Evolutionary conservation across 1,140 invertebrate species (phyloP), one percentile per base, ranked within the genome.

Genomic region (Drosophila athabasca): DNA sequence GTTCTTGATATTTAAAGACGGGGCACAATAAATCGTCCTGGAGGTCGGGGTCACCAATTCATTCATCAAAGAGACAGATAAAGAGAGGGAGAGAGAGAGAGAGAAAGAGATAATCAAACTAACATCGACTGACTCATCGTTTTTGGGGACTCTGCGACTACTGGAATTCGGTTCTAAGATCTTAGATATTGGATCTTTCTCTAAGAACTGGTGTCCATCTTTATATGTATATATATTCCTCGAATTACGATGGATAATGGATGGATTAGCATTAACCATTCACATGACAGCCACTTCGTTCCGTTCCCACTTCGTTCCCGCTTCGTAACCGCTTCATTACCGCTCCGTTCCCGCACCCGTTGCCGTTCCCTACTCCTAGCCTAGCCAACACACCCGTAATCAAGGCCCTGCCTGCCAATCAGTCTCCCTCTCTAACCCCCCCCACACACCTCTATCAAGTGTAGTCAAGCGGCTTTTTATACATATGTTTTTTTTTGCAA

Each of bases 231-330:
- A 19, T 19, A 19, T 19, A 19, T 19, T 19, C 17, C 17, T 19
- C 17, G 17, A 19, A 69, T 69, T 69, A 48, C 64, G 26, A 45
- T n/a, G 52, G 44, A 57, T 44, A 45, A n/a, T n/a, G n/a, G n/a
- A n/a, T 24, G 68, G 68, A 69, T 69, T 69, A 69, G 52, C 70
- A 65, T 74, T 46, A 52, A 26, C 60, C 53, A 74, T 52, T 74
- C 70, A 74, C 61, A 74, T 74, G 52, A 57, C 26, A 53, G 55
- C 15, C 17, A 1, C 17, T 19, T 19, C 46, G 8, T 43, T 22
- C 13, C 35, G 1, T 39, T 43, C 26, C 6, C 17, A 13, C 24
- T 41, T 66, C 24, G 15, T 45, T 19, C 48, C 26, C 39, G 22
- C 22, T 24, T 24, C 22, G 2, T 24, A 1, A 19, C 15, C 17